phyloP scores from a whole-genome alignment of 2,113 vertebrate genomes.

The Hirundichthys speculiger region DNA sequence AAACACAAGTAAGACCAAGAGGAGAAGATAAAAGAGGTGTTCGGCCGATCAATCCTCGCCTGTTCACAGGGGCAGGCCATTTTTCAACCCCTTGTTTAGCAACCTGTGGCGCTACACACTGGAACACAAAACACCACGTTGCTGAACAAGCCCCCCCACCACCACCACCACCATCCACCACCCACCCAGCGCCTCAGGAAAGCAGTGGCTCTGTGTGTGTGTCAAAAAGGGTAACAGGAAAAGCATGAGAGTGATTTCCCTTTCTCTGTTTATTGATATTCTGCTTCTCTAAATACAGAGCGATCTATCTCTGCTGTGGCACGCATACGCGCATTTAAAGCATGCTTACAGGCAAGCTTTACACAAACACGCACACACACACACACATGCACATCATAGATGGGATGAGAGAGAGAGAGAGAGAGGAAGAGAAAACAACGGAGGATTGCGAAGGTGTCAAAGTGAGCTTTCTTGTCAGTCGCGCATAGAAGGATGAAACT shows the following conservation, averaged over 20 bases:
- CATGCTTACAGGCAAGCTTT: conserved; percentile 9
- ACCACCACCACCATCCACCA: too few species aligned
- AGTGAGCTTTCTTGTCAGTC: too few species aligned
- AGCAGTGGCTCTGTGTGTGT: conserved; percentile 8
- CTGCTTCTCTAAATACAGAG: conserved; percentile 70
- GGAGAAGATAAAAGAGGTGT: conserved; percentile 45
- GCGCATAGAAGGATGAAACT: too few species aligned
- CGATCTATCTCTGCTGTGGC: conserved; percentile 66
- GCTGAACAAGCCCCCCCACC: conserved; percentile 38
- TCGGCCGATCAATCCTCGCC: conserved; percentile 63
- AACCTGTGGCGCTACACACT: conserved; percentile 62
- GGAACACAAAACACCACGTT: conserved; percentile 30
- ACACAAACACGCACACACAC: conserved; percentile 12
- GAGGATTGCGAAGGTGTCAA: too few species aligned
- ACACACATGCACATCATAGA: not conserved
- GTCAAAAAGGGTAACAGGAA: conserved; percentile 11
- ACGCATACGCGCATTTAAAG: conserved; percentile 19
- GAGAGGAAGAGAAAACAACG: not conserved
- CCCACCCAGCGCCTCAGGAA: conserved; percentile 27
- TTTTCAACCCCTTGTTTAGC: conserved; percentile 69
- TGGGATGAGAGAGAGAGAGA: not conserved
- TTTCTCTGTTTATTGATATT: conserved; percentile 71
- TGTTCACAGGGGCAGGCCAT: conserved; percentile 50
- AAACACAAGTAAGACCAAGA: conserved; percentile 13
- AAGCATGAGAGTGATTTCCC: conserved; percentile 32